Percentiles rank a stretch among this genome's conserved stretches.
Evolutionary conservation across 1,140 invertebrate genomes (phyloP).

Genomic region (Dreissena rostriformis): DNA sequence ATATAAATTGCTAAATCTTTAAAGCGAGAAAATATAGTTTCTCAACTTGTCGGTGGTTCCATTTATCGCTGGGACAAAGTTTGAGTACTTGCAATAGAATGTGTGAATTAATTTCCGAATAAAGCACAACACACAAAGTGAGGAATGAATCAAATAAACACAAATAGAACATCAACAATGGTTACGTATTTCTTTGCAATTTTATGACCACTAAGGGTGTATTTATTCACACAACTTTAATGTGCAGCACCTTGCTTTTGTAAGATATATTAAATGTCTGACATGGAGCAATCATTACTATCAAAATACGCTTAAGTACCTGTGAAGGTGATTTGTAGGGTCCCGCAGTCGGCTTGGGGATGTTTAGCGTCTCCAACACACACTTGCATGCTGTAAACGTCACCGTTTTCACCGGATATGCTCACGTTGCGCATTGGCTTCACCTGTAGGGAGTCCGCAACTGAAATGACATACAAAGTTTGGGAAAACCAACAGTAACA

Average conservation of each 20-base stretch:
- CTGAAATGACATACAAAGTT: neutral
- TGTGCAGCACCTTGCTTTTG: no score
- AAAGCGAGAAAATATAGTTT: neutral
- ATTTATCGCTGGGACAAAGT: neutral
- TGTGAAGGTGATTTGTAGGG: slow-evolving; percentile 34
- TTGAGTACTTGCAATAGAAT: neutral
- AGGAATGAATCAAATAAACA: neutral
- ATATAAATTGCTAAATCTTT: neutral
- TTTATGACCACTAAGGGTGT: no score
- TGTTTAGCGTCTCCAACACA: slow-evolving; percentile 34
- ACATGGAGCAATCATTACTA: no score
- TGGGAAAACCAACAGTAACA: no score
- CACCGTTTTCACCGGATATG: slow-evolving; percentile 19
- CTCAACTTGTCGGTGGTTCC: neutral
- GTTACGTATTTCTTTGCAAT: neutral
- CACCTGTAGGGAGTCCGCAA: neutral
- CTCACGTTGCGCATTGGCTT: neutral
- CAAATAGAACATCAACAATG: neutral
- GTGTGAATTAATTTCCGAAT: neutral
- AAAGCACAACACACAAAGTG: neutral
- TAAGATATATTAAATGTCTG: no score
- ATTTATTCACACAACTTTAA: no score
- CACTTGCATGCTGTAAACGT: slow-evolving; percentile 1
- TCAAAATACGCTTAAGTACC: neutral
- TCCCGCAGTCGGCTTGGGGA: neutral